Percentiles rank a stretch among this genome's conserved stretches.
Evolutionary conservation across 2,113 vertebrate genomes (phyloP).

Genomic region (Aix galericulata): DNA sequence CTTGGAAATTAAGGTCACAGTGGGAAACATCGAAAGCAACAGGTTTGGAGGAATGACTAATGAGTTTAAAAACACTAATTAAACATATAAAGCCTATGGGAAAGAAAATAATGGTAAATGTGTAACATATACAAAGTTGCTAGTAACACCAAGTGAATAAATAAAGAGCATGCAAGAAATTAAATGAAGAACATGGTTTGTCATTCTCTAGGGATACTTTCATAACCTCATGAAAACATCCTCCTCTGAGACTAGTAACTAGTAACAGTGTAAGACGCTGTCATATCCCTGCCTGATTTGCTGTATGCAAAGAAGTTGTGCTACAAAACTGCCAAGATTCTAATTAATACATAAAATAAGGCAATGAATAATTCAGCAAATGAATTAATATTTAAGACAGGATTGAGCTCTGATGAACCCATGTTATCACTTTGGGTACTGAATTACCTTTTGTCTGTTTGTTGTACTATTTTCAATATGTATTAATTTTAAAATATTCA

Average conservation of each 20-base stretch:
- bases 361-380: constrained; percentile 65
- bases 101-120: not conserved
- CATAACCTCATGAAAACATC: not conserved
- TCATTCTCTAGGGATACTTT: not conserved
- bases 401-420: constrained; percentile 18
- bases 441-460: constrained; percentile 32
- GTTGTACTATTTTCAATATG: not conserved
- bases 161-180: not conserved
- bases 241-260: not conserved
- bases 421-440: not conserved
- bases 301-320: constrained; percentile 15
- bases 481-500: constrained; percentile 14
- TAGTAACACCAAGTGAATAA: not conserved
- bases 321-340: constrained; percentile 37
- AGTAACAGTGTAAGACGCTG: not conserved
- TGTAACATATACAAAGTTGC: not conserved
- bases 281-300: not conserved
- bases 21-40: not conserved
- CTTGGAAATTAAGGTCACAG: not conserved
- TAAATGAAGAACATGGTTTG: not conserved
- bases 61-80: not conserved
- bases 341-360: constrained; percentile 64
- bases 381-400: constrained; percentile 59
- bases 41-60: not conserved
- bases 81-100: not conserved